These are phyloP conservation scores for Agapornis roseicollis DNA, from an alignment of 2,113 vertebrate genomes.

Conservation along the genomic window DNA sequence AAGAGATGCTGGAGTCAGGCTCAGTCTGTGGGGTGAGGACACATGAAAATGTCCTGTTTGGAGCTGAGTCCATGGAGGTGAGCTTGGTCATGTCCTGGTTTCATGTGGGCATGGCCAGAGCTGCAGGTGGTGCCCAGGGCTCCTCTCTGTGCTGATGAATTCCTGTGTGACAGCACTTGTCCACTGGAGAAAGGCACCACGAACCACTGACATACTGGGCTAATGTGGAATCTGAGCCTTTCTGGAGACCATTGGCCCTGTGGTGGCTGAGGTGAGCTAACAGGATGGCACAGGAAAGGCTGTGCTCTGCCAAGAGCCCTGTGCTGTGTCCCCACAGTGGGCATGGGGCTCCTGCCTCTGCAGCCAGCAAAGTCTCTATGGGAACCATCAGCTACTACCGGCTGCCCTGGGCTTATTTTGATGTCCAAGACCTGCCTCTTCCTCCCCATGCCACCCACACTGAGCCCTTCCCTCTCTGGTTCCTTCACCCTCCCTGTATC, in stretches of 20 bases:
- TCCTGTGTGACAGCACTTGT: background rate
- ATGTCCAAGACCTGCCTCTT: background rate
- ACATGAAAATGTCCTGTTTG: background rate
- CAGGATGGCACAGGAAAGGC: background rate
- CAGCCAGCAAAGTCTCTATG: background rate
- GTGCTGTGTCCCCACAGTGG: background rate
- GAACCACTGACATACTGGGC: background rate
- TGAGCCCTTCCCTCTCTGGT: background rate
- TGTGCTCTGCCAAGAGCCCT: background rate
- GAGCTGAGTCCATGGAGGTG: background rate
- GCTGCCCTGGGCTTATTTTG: background rate
- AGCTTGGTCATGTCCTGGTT: background rate
- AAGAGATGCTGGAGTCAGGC: background rate
- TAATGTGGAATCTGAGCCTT: background rate
- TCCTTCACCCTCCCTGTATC: background rate
- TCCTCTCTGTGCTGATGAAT: background rate
- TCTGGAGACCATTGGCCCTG: background rate
- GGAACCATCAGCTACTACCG: background rate
- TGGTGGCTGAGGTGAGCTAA: rapidly evolving
- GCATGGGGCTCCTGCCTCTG: background rate
- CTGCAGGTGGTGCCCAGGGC: background rate
- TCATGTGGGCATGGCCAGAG: background rate
- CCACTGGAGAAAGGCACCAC: background rate
- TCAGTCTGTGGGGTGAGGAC: background rate
- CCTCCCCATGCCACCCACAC: rapidly evolving